Evolutionary conservation across 1,140 invertebrate genomes (phyloP).

Genomic region (Muscidifurax raptorellus): DNA sequence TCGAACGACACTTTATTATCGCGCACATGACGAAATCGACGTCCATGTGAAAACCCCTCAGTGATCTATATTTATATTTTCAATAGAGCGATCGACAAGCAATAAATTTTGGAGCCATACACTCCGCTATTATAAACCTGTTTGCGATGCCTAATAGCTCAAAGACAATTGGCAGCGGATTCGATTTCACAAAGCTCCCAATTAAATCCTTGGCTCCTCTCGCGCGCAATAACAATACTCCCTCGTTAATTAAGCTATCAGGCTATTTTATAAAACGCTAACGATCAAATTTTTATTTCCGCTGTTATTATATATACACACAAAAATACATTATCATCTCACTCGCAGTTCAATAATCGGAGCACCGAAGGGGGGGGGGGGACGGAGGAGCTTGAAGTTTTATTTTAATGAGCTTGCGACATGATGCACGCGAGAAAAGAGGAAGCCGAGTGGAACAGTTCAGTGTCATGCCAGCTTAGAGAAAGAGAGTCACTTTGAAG

Average conservation of each 20-base stretch:
- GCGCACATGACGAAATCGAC: too few species aligned
- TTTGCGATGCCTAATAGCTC: not conserved
- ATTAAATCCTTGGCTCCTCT: slow-evolving; percentile 13
- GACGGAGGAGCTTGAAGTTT: too few species aligned
- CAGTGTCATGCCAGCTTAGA: slow-evolving; percentile 58
- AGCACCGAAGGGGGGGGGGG: not conserved
- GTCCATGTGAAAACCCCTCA: too few species aligned
- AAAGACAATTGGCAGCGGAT: slow-evolving; percentile 5
- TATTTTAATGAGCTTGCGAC: slow-evolving; percentile 57
- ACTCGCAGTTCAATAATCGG: not conserved
- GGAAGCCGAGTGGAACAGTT: slow-evolving; percentile 59
- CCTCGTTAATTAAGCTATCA: not conserved
- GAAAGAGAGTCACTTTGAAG: slow-evolving; percentile 53
- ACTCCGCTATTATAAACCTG: not conserved
- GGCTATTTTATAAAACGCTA: not conserved
- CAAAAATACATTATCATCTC: too few species aligned
- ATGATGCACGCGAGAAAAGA: slow-evolving; percentile 47
- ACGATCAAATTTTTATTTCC: not conserved
- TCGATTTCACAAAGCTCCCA: not conserved
- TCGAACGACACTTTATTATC: too few species aligned
- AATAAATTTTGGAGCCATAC: not conserved
- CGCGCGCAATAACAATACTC: too few species aligned
- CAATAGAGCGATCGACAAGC: not conserved
- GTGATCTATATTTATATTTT: too few species aligned
- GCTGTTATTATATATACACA: too few species aligned